These are phyloP conservation scores for Cololabis saira DNA, from an alignment of 2,113 vertebrate species.

Conservation along the genomic window DNA sequence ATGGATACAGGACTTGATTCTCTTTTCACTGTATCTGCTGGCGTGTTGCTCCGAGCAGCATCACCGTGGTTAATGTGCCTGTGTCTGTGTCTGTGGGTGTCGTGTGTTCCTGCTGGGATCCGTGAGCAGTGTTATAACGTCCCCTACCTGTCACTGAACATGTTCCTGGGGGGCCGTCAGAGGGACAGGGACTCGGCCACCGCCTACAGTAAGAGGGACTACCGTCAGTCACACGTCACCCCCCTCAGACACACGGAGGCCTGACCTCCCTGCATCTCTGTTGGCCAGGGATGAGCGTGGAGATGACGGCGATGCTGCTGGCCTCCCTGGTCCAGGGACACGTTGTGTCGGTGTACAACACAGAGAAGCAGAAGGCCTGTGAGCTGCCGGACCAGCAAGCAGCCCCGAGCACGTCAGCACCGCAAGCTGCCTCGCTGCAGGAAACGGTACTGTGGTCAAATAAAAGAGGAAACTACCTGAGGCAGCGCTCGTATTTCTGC, in stretches of 20 bases:
- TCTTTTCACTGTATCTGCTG: conserved; percentile 22
- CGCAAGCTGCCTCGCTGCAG: conserved; percentile 47
- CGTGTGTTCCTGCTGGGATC: conserved; percentile 28
- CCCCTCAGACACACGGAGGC: not conserved
- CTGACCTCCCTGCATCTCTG: not conserved
- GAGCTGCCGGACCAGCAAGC: conserved; percentile 33
- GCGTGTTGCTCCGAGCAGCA: conserved; percentile 31
- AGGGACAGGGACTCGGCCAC: conserved; percentile 84
- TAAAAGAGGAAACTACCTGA: not conserved
- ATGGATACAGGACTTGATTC: conserved; percentile 26
- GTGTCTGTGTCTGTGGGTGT: conserved; percentile 13
- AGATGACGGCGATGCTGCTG: conserved; percentile 81
- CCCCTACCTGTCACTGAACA: conserved; percentile 82
- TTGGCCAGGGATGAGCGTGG: conserved; percentile 80
- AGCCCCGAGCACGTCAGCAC: conserved; percentile 31
- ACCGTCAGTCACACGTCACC: not conserved
- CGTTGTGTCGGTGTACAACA: conserved; percentile 78
- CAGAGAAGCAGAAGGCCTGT: conserved; percentile 66
- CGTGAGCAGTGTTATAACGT: conserved; percentile 80
- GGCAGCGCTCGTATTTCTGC: conserved; percentile 3
- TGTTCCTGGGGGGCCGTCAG: conserved; percentile 84
- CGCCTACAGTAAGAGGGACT: conserved; percentile 79
- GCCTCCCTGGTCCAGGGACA: conserved; percentile 81
- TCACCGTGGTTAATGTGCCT: conserved; percentile 45
- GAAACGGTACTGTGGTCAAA: conserved; percentile 59